Evolutionary conservation across 2,797 vertebrate species (phyloP).

Genomic region (Coreius guichenoti): DNA sequence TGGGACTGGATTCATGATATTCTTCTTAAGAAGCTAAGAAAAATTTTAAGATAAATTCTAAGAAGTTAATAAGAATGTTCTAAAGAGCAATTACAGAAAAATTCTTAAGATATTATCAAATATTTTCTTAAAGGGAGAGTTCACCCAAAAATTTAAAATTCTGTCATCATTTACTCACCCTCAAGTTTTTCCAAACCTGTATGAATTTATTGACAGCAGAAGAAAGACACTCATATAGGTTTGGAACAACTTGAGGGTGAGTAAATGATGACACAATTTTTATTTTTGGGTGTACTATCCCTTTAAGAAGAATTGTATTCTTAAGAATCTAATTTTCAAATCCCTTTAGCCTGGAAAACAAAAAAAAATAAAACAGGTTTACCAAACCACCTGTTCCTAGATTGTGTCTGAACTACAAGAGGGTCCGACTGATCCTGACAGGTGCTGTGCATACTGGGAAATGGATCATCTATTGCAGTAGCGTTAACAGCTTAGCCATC

Average conservation of each 20-base stretch:
- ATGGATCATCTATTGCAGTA: conserved; percentile 52
- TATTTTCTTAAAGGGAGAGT: not conserved
- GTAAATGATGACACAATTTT: not conserved
- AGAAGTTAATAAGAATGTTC: not conserved
- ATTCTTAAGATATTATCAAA: not conserved
- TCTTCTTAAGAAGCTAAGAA: not conserved
- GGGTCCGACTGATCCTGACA: conserved; percentile 33
- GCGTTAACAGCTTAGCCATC: conserved; percentile 58
- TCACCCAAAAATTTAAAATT: not conserved
- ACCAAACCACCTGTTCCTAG: conserved; percentile 31
- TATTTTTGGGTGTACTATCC: not conserved
- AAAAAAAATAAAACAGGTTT: conserved; percentile 12
- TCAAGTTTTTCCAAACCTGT: not conserved
- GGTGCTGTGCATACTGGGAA: conserved; percentile 43
- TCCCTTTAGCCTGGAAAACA: not conserved
- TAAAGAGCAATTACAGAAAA: not conserved
- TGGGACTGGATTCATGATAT: not conserved
- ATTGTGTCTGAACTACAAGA: conserved; percentile 7
- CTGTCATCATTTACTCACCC: not conserved
- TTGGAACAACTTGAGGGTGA: not conserved
- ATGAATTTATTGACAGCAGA: not conserved
- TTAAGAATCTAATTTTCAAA: not conserved
- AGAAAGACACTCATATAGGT: not conserved
- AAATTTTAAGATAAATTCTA: not conserved
- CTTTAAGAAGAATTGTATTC: not conserved